Evolutionary conservation across 2,797 vertebrate species (phyloP), one percentile per base, ranked within the genome.

Genomic region (Characodon lateralis): DNA sequence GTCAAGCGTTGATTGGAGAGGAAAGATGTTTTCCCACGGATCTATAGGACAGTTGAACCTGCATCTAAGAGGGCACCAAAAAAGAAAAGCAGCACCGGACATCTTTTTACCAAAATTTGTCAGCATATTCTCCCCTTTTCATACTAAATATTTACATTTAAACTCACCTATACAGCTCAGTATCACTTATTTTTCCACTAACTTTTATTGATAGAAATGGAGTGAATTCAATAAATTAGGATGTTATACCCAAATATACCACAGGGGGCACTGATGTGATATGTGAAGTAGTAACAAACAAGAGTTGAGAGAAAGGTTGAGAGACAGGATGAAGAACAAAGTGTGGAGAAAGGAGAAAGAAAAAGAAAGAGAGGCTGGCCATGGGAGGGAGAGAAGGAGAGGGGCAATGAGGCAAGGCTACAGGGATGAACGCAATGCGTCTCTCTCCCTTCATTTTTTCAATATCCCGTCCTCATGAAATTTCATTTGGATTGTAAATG

Each of bases 401-500:
- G 88, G 90, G 83, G 91, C 91, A 93, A 91, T 91, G 93, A 94
- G 91, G 93, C 91, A 88, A 89, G 92, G 92, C 92, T 92, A 93
- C 86, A 87, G 88, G 91, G 92, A 95, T 93, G 92, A 94, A 93
- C 90, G 89, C 86, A 87, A 92, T 92, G 90, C 80, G 85, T 87
- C 89, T 93, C 65, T 91, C 90, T 90, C 86, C 78, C 87, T 89
- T 84, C 90, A 90, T 94, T 94, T 93, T 95, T 93, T 93, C 95
- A 95, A 95, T 95, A 95, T 95, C 95, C 92, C 93, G 88, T 92
- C 90, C 94, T 96, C 94, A 92, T 96, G 95, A 96, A 95, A 96
- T 96, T 96, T 96, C 95, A 96, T 96, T 96, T 96, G 95, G 95
- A 95, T 96, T 95, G 95, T 96, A 96, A 96, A 96, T 96, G 96